Evolutionary conservation across 1,140 invertebrate genomes (phyloP), one percentile per base, ranked within the genome.

Genomic region (Gryllus bimaculatus): DNA sequence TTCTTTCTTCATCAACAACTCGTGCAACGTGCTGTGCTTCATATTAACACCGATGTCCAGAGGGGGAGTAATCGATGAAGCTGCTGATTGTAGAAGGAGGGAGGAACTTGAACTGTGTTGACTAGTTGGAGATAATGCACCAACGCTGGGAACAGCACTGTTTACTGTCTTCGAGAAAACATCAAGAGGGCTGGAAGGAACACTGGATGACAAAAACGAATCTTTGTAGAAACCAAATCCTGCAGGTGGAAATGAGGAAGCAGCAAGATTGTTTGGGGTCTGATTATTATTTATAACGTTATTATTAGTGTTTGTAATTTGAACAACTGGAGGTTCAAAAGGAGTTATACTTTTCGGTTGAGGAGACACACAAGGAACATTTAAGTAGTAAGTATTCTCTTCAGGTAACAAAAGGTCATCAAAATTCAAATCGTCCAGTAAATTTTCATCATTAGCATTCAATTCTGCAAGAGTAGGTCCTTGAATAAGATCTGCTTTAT

Each of bases 391-490:
- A 26, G 85, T 86, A 84, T 85, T 88, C 79, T 93, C 92, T 80
- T 93, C 91, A 4, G 93, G 92, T 73, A 94, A 86, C 20, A 95
- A 85, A 47, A 95, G 85, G 85, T 95, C 94, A 84, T 95, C 94
- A 85, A 96, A 94, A 86, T 93, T 95, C 49, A 96, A 88, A 85
- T 95, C 94, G 80, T 92, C 93, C 47, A 95, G 83, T 7, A 94
- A 86, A 21, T 92, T 93, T 80, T 95, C 93, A 83, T 93, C 93
- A 83, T 95, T 94, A 47, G 92, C 93, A 86, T 96, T 96, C 12
- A 97, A 86, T 85, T 96, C 94, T 0, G 95, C 93, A 74, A 97
- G 86, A 79, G 95, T 97, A 3, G 95, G 94, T 2, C 93, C 94
- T 83, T 88, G 86, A 82, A 94, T 91, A 48, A 96, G 88, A 86